Percentiles rank a stretch among this genome's conserved stretches.
Conservation (phyloP, 2,888 invertebrate species). For the Cremastinae sp. region DNA sequence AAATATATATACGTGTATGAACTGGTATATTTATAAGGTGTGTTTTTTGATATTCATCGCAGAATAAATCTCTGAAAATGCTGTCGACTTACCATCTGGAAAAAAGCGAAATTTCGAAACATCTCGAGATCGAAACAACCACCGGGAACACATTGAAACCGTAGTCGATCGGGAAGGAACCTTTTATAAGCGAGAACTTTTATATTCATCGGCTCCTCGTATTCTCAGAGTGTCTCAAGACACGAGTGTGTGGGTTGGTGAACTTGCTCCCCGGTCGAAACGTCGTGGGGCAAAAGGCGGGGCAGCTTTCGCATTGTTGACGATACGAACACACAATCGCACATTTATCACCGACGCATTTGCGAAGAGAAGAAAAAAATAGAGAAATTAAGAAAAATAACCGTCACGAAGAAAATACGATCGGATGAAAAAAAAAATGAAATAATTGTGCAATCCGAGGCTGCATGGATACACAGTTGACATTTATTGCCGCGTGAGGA, state of each 20-base stretch:
- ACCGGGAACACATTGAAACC: slow-evolving; percentile 73
- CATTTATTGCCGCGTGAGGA: slow-evolving; percentile 51
- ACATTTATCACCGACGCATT: background rate
- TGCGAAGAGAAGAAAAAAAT: background rate
- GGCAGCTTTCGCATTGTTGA: slow-evolving; percentile 60
- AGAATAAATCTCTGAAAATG: background rate
- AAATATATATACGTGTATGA: no score
- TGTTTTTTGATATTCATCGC: background rate
- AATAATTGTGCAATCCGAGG: slow-evolving; percentile 48
- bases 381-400: slow-evolving; percentile 30
- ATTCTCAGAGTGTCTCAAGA: slow-evolving; percentile 33
- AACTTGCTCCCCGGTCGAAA: slow-evolving; percentile 65
- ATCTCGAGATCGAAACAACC: slow-evolving; percentile 62
- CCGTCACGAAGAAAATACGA: slow-evolving; percentile 43
- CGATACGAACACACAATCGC: slow-evolving; percentile 20
- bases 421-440: slow-evolving; percentile 16
- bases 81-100: slow-evolving; percentile 36
- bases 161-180: slow-evolving; percentile 71
- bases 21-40: no score
- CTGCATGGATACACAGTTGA: slow-evolving; percentile 33
- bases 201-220: slow-evolving; percentile 24
- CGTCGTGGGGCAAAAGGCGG: slow-evolving; percentile 67
- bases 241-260: slow-evolving; percentile 72
- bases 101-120: background rate
- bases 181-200: slow-evolving; percentile 70